Base-by-base conservation (phyloP, 1,140 invertebrate species). In the Drosophila ercepeae region DNA sequence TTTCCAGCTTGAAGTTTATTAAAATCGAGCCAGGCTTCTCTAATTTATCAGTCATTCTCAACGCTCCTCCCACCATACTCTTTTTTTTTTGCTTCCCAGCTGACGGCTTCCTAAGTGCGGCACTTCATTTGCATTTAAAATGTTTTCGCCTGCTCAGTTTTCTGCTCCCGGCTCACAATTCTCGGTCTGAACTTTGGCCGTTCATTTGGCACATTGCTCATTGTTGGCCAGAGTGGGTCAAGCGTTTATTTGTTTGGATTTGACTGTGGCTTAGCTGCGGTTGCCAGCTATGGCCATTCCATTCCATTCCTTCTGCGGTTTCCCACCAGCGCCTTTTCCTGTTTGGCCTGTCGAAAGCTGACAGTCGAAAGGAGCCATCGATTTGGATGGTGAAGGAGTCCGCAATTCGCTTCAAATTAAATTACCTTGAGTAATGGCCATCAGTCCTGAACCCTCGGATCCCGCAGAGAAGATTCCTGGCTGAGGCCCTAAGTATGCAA, bases 51-150 rank as follows among this genome's bases (percentile, higher is more conserved):
- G 70, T 75, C 42, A 49, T 76, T 67, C 52, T 45, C 60, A 58
- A 69, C 75, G 55, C 16, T 27, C 16, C 46, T 45, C 25, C 32
- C 7, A 9, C 21, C 21, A 4, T 39, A 13, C 42, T 19, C 23
- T 42, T 21, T 63, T 59, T 73, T 55, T 50, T 41, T 49, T 49
- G 11, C 29, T 32, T 32, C 29, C 58, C 64, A 75, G 75, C 64
- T 82, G 69, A 72, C 75, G 81, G 67, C 58, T 58, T 64, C 53
- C 64, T 77, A 86, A 88, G 82, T 88, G 81, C 57, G 76, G 57
- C 73, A 86, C 82, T 86, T 86, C 81, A 86, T 86, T 86, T 86
- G 82, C 81, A 86, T 86, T 86, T 86, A 88, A 86, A 86, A 86
- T 86, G 73, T 75, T 86, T 88, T 88, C 69, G 78, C 74, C 73